Conservation (phyloP, 1,140 invertebrate species). For the Archivesica marissinica region DNA sequence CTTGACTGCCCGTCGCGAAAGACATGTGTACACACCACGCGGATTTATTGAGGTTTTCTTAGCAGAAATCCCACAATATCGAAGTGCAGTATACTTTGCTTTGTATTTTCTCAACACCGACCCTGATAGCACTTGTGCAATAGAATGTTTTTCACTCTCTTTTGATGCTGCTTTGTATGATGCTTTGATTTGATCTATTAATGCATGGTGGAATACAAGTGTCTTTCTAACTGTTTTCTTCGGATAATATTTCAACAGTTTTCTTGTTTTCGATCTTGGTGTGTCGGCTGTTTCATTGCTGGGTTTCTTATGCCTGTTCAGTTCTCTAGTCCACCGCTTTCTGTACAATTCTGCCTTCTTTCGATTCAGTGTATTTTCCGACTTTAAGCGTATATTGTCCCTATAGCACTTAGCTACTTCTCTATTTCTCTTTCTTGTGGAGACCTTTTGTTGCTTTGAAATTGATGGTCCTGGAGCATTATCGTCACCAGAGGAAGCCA, state of each 20-base stretch:
- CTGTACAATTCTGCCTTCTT: constrained; percentile 4
- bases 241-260: constrained; percentile 2
- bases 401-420: neutral
- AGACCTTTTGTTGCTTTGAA: neutral
- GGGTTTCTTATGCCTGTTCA: neutral
- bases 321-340: too few relatives aligned
- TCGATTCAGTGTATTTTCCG: neutral
- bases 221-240: constrained; percentile 7
- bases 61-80: neutral
- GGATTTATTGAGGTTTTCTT: too few relatives aligned
- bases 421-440: neutral
- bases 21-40: too few relatives aligned
- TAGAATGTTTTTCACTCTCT: neutral
- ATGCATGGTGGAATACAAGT: constrained; percentile 2
- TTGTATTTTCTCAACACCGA: constrained; percentile 26
- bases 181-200: constrained; percentile 15
- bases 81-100: neutral
- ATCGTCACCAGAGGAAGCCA: neutral
- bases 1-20: constrained; percentile 7
- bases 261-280: constrained; percentile 32
- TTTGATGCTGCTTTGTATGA: neutral
- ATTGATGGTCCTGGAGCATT: neutral
- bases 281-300: neutral
- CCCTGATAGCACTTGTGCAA: constrained; percentile 9
- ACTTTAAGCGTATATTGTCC: neutral